Evolutionary conservation across 35 echinoderm and acorn worm species (phyloP), one percentile per base, ranked within the genome.

Genomic region (Anneissia japonica): DNA sequence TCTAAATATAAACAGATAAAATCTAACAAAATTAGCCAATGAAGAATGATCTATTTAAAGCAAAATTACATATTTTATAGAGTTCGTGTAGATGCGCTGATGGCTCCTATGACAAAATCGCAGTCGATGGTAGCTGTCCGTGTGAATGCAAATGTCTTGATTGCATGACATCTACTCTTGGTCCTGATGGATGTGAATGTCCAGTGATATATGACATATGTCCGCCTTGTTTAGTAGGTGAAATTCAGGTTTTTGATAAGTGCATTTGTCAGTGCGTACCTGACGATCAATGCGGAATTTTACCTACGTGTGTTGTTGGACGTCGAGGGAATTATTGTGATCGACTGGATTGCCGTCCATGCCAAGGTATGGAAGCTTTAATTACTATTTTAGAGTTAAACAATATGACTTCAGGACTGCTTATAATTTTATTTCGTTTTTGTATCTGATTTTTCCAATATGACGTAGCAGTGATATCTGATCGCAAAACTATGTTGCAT

Each of bases 241-340:
- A 81, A 41, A 19, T 41, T 28, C 79, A 43, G 37, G 79, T 81
- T 12, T 39, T 37, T n/a, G 37, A 81, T 11, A 81, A 81, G 6
- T 81, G 79, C 39, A n/a, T 41, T 30, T 81, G 79, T 43, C 79
- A 81, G n/a, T 81, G 79, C n/a, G 45, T 41, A 81, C 36, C 36
- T 0, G 37, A 81, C 26, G 79, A 81, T 4, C 36, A 81, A 23
- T 81, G 35, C 39, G 79, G 79, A 81, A 43, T 81, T 41, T 37
- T 37, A 41, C 79, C 79, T 0, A 40, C 37, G 12, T 81, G 79
- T 41, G 79, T 81, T 0, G 10, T 40, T 43, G 79, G 79, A 81
- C 14, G 79, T 38, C 38, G 39, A 81, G 79, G 79, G 13, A 6
- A 28, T 38, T 30, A 12, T 6, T 81, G 79, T 81, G 79, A 81